phyloP scores from a whole-genome alignment of 2,797 vertebrate species.

The Enteromius mattozi region DNA sequence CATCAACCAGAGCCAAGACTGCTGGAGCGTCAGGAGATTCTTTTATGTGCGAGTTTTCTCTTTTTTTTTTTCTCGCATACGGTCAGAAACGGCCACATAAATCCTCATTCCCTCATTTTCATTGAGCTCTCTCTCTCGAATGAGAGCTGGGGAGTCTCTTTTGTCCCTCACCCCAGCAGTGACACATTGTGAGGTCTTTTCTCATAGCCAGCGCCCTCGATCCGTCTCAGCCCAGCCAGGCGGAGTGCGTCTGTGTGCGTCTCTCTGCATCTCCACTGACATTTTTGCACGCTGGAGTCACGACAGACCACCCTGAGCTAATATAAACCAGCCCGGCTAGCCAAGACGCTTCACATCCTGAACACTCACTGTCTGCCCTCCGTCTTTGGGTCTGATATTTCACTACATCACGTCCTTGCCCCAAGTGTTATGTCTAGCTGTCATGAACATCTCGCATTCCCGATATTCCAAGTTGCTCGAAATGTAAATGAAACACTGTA shows the following conservation, averaged over 20 bases:
- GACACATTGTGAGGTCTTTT: slow-evolving; percentile 42
- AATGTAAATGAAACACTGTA: slow-evolving; percentile 15
- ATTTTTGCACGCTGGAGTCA: slow-evolving; percentile 77
- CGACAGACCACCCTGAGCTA: slow-evolving; percentile 77
- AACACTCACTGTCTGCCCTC: slow-evolving; percentile 50
- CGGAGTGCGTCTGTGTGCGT: slow-evolving; percentile 5
- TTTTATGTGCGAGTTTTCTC: slow-evolving; percentile 13
- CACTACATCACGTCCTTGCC: neutral
- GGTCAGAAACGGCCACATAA: neutral
- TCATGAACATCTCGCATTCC: neutral
- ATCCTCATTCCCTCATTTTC: neutral
- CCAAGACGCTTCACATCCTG: slow-evolving; percentile 63
- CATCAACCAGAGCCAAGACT: slow-evolving; percentile 21
- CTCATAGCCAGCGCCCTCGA: slow-evolving; percentile 38
- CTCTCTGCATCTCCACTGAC: slow-evolving; percentile 70
- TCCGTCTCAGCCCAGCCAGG: neutral
- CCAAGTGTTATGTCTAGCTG: slow-evolving; percentile 35
- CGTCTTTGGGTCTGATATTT: neutral
- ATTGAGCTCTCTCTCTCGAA: slow-evolving; percentile 15
- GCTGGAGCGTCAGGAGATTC: slow-evolving; percentile 15
- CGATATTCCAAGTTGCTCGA: slow-evolving; percentile 8
- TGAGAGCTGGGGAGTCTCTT: slow-evolving; percentile 2
- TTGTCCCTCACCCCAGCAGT: slow-evolving; percentile 18
- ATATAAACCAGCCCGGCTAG: slow-evolving; percentile 71
- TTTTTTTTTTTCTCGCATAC: neutral